Evolutionary conservation across 2,797 vertebrate species (phyloP), one percentile per base, ranked within the genome.

Genomic region (Selene dorsalis): DNA sequence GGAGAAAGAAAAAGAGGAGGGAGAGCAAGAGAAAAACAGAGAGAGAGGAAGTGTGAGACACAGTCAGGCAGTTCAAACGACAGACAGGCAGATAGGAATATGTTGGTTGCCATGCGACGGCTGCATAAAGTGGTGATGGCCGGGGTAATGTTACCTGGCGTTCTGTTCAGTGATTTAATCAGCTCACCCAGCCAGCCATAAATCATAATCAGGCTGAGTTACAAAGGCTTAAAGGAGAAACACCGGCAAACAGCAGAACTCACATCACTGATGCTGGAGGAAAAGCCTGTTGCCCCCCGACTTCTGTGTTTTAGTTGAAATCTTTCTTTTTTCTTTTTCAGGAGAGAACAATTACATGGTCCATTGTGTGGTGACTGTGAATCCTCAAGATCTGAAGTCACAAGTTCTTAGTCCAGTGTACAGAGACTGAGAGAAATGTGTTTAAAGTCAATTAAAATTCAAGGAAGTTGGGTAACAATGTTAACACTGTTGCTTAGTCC

Each of bases 161-260:
- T 90, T 88, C 68, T 90, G 86, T 85, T 89, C 90, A 85, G 82
- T 90, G 88, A 92, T 92, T 90, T 92, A 91, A 93, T 93, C 87
- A 90, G 84, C 87, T 88, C 41, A 22, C 84, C 84, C 82, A 72
- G 88, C 80, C 52, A 59, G 83, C 89, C 86, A 92, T 93, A 90
- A 90, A 92, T 93, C 91, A 92, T 89, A 84, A 93, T 91, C 88
- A 93, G 67, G 69, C 73, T 48, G 64, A 85, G 82, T 83, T 90
- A 75, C 60, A 57, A 72, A 73, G 75, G 71, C 80, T 75, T 71
- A 81, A 85, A 88, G 78, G 82, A 78, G 77, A 87, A 83, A 88
- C 71, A n/a, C 69, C 5, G 53, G 73, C 82, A 79, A 88, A 83
- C 63, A 84, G 26, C 71, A 77, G 20, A 82, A 68, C 53, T 71